A percentile compares a stretch with the other conserved stretches of the same genome.
These are phyloP conservation scores for Macropus fuliginosus DNA, from an alignment of 2,797 vertebrate species.

Conservation along the genomic window DNA sequence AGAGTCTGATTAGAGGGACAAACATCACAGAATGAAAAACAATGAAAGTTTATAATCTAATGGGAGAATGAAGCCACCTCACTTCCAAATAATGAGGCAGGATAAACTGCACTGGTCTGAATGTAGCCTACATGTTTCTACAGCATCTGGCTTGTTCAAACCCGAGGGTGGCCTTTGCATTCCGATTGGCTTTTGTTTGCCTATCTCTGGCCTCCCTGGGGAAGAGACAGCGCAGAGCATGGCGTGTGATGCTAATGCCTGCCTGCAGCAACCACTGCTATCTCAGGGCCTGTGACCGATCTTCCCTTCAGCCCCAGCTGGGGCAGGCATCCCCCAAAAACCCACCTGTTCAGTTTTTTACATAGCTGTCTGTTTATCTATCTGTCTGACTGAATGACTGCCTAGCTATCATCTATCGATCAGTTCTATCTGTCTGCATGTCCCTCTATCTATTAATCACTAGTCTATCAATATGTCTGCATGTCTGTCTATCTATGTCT, in stretches of 20 bases:
- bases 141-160: not conserved
- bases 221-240: not conserved
- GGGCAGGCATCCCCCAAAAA: slow-evolving; percentile 17
- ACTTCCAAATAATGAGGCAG: not conserved
- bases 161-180: not conserved
- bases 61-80: no score
- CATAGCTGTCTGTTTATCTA: not conserved
- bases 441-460: not conserved
- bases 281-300: not conserved
- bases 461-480: not conserved
- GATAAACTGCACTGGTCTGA: not conserved
- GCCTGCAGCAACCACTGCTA: not conserved
- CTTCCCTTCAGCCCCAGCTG: slow-evolving; percentile 33
- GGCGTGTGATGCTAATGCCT: not conserved
- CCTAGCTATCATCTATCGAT: not conserved
- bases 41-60: not conserved
- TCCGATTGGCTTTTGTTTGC: not conserved
- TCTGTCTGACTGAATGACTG: not conserved
- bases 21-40: not conserved
- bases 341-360: not conserved
- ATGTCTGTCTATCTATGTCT: not conserved
- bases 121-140: not conserved
- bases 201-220: not conserved
- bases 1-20: not conserved
- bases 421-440: not conserved